phyloP scores from a whole-genome alignment of 2,113 vertebrate genomes.

The Chamaetylas fuelleborni region DNA sequence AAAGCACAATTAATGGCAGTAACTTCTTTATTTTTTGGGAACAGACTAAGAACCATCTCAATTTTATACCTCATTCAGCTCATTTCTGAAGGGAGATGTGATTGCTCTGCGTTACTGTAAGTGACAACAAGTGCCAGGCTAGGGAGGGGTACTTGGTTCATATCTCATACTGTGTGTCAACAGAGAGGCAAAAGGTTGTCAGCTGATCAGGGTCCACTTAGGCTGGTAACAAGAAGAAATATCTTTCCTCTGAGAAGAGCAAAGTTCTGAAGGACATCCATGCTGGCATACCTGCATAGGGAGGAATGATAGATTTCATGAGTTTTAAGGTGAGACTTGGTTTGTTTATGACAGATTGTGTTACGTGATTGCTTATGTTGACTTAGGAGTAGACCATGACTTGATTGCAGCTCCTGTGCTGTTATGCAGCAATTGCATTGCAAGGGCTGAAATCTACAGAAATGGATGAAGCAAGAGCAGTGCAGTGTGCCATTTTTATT shows the following conservation, averaged over 20 bases:
- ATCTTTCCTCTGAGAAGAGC: not conserved
- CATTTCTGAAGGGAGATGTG: not conserved
- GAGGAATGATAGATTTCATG: not conserved
- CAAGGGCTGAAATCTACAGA: not conserved
- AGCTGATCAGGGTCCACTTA: not conserved
- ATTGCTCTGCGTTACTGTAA: not conserved
- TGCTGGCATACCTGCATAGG: not conserved
- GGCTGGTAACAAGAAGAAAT: not conserved
- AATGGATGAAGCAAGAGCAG: not conserved
- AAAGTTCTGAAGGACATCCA: not conserved
- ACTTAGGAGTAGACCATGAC: not conserved
- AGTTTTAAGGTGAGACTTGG: not conserved
- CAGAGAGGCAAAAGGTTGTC: not conserved
- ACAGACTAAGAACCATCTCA: not conserved
- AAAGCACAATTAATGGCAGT: not conserved
- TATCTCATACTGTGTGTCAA: accelerated
- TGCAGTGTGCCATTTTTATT: not conserved
- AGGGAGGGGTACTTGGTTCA: not conserved
- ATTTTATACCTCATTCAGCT: not conserved
- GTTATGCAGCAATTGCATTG: not conserved
- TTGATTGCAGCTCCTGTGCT: not conserved
- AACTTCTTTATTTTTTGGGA: not conserved
- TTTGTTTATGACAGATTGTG: not conserved
- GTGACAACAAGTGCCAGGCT: not conserved
- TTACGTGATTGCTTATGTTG: not conserved